These are phyloP conservation scores for Microtus oregoni DNA, from an alignment of 2,113 vertebrate genomes.

Conservation along the genomic window DNA sequence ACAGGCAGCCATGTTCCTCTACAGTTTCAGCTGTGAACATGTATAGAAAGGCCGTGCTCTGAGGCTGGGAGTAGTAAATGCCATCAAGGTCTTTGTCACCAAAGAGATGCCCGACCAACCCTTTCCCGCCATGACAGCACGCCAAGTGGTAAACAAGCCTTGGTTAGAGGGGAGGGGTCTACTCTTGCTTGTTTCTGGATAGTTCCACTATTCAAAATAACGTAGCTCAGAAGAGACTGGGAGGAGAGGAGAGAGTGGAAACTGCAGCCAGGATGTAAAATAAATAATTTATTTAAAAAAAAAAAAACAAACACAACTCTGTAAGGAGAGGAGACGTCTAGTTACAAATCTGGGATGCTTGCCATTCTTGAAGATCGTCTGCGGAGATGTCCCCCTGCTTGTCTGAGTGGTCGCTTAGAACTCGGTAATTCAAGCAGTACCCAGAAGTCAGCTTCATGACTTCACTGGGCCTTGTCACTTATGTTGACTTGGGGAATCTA, in stretches of 20 bases:
- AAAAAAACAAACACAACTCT: not conserved
- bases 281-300: not conserved
- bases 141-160: not conserved
- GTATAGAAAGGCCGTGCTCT: not conserved
- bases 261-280: not conserved
- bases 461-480: not conserved
- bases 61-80: not conserved
- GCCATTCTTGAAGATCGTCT: not conserved
- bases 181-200: not conserved
- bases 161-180: not conserved
- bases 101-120: too few species aligned
- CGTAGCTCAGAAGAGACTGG: not conserved
- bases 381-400: not conserved
- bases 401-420: not conserved
- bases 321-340: not conserved
- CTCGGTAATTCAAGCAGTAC: not conserved
- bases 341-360: not conserved
- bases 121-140: not conserved
- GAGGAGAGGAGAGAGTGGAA: not conserved
- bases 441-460: constrained; percentile 1
- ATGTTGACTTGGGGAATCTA: not conserved
- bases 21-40: not conserved
- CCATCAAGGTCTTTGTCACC: not conserved
- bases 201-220: not conserved
- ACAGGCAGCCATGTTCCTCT: not conserved